phyloP scores from a whole-genome alignment of 2,888 invertebrate species.

The Drosophila formosana region DNA sequence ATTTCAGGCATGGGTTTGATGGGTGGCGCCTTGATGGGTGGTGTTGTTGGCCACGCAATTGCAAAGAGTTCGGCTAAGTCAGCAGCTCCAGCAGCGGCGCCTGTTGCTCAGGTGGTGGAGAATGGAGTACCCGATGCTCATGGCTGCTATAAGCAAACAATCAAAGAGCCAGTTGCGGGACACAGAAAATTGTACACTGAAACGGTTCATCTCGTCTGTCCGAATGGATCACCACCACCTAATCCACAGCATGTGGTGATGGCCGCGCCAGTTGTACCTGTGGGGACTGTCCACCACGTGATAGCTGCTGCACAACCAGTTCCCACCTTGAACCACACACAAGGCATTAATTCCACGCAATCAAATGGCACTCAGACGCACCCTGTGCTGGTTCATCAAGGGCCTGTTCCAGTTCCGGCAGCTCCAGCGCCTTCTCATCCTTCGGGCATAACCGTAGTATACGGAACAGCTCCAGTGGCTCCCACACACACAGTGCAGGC shows the following conservation, averaged over 20 bases:
- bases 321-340: constrained; percentile 5
- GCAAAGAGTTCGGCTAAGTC: constrained; percentile 21
- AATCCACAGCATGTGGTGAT: constrained; percentile 23
- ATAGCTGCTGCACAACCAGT: constrained; percentile 11
- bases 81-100: constrained; percentile 38
- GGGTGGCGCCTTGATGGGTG: constrained; percentile 64
- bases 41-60: constrained; percentile 44
- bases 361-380: constrained; percentile 21
- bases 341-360: background rate
- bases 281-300: constrained; percentile 14
- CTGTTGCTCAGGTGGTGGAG: constrained; percentile 55
- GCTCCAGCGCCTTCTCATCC: background rate
- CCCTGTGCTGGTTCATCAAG: background rate
- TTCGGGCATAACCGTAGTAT: constrained; percentile 20
- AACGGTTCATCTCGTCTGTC: constrained; percentile 64
- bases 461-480: constrained; percentile 11
- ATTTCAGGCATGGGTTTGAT: constrained; percentile 54
- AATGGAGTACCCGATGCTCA: constrained; percentile 44
- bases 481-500: background rate
- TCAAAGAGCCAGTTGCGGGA: constrained; percentile 56
- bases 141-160: constrained; percentile 67
- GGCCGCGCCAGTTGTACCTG: constrained; percentile 23
- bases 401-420: background rate
- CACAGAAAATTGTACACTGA: constrained; percentile 56
- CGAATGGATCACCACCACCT: constrained; percentile 25